A percentile compares a stretch with the other conserved stretches of the same genome.
These are phyloP conservation scores for Liparis tanakae DNA, from an alignment of 2,797 vertebrate species.

Conservation along the genomic window DNA sequence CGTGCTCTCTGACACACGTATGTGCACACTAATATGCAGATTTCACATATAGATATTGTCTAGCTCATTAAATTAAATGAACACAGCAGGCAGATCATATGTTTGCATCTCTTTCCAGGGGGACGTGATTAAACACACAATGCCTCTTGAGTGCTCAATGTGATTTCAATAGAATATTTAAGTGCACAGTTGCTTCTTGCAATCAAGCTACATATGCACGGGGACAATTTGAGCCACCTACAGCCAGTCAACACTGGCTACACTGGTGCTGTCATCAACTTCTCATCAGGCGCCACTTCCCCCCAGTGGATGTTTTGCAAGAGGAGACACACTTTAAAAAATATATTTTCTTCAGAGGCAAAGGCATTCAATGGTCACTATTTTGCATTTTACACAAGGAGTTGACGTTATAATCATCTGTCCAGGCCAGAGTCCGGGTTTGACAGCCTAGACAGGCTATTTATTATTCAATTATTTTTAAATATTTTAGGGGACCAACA, in stretches of 20 bases:
- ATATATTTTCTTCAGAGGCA: constrained; percentile 56
- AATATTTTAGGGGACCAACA: constrained; percentile 81
- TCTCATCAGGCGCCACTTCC: constrained; percentile 72
- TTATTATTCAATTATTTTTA: constrained; percentile 81
- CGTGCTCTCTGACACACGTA: constrained; percentile 20
- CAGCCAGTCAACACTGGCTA: constrained; percentile 39
- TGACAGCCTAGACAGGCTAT: constrained; percentile 58
- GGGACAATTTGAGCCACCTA: constrained; percentile 55
- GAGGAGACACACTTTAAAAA: constrained; percentile 47
- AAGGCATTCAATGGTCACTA: constrained; percentile 76
- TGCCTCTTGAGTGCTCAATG: constrained; percentile 51
- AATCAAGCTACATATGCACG: constrained; percentile 29
- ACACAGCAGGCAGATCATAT: constrained; percentile 50
- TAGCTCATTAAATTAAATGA: constrained; percentile 56
- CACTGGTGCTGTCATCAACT: constrained; percentile 71
- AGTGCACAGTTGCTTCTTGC: constrained; percentile 23
- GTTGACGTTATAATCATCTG: constrained; percentile 49
- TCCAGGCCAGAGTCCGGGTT: constrained; percentile 37
- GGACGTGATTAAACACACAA: constrained; percentile 25
- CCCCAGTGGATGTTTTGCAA: constrained; percentile 67
- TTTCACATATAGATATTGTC: constrained; percentile 19
- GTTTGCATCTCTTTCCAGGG: constrained; percentile 45
- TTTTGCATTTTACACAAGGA: constrained; percentile 57
- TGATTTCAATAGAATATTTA: constrained; percentile 44
- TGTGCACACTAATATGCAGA: constrained; percentile 14